A percentile compares a stretch with the other conserved stretches of the same genome.
Conservation (phyloP, 2,797 vertebrate species). For the Pristis pectinata region DNA sequence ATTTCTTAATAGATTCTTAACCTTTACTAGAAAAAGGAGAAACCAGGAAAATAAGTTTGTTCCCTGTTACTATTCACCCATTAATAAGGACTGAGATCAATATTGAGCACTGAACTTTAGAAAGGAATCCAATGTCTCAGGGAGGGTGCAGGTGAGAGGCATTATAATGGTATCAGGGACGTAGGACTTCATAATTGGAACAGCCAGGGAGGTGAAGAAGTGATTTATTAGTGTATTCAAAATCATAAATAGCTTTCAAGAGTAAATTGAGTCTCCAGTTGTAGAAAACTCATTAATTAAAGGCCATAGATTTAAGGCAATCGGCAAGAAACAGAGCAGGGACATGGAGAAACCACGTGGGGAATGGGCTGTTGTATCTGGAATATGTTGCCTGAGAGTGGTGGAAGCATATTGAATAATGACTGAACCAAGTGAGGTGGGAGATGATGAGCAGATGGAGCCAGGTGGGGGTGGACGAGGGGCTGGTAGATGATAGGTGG, state of each 20-base stretch:
- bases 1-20: conserved; percentile 39
- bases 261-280: neutral
- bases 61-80: neutral
- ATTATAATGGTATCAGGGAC: too few relatives aligned
- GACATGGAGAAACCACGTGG: too few relatives aligned
- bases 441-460: neutral
- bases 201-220: neutral
- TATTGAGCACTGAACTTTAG: too few relatives aligned
- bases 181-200: too few relatives aligned
- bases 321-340: neutral
- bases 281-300: neutral
- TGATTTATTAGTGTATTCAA: neutral
- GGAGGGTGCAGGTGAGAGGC: too few relatives aligned
- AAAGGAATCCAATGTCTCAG: too few relatives aligned
- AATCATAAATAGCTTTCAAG: neutral
- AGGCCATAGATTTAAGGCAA: neutral
- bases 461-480: too few relatives aligned
- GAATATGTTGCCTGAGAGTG: neutral
- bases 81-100: too few relatives aligned
- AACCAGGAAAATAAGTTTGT: neutral
- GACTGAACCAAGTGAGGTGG: neutral
- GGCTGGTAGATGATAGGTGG: too few relatives aligned
- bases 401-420: neutral
- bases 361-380: neutral
- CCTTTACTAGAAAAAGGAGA: neutral